Percentiles rank a stretch among this genome's conserved stretches.
Conservation (phyloP, 2,113 vertebrate genomes). For the Ploceus nigricollis region DNA sequence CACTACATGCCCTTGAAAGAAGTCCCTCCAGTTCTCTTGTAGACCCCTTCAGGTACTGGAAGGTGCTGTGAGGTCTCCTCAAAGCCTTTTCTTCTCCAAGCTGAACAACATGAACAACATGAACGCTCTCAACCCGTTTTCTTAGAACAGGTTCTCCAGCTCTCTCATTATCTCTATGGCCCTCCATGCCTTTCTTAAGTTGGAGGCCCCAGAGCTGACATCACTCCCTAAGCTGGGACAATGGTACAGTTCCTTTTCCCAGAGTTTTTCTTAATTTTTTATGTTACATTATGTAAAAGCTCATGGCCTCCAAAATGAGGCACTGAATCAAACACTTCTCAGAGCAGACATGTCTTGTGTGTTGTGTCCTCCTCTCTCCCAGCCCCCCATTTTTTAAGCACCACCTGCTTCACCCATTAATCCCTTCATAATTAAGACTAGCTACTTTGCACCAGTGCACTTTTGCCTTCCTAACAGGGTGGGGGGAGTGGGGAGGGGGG, state of each 20-base stretch:
- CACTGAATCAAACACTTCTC: neutral
- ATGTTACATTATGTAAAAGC: neutral
- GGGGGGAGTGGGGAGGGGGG: neutral
- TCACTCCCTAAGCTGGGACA: neutral
- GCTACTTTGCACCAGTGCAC: neutral
- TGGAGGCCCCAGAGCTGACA: neutral
- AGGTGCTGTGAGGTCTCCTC: neutral
- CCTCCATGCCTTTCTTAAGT: neutral
- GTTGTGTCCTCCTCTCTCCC: neutral
- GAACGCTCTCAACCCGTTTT: neutral
- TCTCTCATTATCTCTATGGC: neutral
- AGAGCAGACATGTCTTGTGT: neutral
- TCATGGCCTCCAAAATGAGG: neutral
- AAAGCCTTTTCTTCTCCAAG: neutral
- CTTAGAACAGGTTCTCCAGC: neutral
- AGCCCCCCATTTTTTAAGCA: neutral
- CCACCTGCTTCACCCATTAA: neutral
- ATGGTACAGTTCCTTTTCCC: neutral
- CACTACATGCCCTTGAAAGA: neutral
- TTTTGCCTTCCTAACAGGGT: neutral
- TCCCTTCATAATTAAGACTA: neutral
- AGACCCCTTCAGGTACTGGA: neutral
- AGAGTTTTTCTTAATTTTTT: neutral
- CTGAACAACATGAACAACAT: too few species aligned
- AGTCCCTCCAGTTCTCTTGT: neutral